Evolutionary conservation across 2,113 vertebrate genomes (phyloP), one percentile per base, ranked within the genome.

Genomic region (Zosterops borbonicus): DNA sequence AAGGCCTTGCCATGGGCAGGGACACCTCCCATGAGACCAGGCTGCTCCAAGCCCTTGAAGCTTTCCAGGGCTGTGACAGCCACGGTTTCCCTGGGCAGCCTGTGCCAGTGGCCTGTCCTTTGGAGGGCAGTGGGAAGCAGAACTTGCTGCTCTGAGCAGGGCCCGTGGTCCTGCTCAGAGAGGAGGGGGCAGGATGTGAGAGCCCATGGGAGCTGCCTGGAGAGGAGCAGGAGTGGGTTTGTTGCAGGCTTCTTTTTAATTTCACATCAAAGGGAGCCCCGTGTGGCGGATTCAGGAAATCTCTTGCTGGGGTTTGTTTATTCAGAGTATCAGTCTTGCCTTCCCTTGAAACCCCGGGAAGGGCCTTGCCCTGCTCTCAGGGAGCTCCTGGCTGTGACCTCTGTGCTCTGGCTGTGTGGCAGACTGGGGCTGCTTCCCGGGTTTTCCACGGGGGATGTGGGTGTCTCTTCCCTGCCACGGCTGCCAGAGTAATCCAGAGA

Each of bases 391-490:
- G 27, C 41, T 1, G 0, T 56, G 74, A 8, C 8, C 47, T 31
- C 42, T 0, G 0, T 12, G 62, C 76, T 24, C 5, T 12, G 60
- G 70, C 3, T 3, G 49, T 0, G 0, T 0, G 0, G 22, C 35
- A 13, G 0, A 3, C 42, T 25, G 59, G 1, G 9, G 5, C 31
- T 83, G 50, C 60, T 67, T 9, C 65, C 70, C 12, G 0, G 27
- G 2, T 27, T 60, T 37, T 14, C 46, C 2, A 0, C 0, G 16
- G 65, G 47, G 52, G n/a, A 22, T 28, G 58, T 31, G 75, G 59
- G 20, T 83, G 80, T 74, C 70, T 59, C 79, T 23, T 79, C 87
- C 84, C 50, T 15, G 33, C 37, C 37, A 21, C 6, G 0, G 58
- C 67, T 86, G 63, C 33, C 9, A 21, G 53, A 23, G 68, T 11